These are phyloP conservation scores for Temnothorax ravouxi DNA, from an alignment of 2,888 invertebrate genomes.

Conservation along the genomic window DNA sequence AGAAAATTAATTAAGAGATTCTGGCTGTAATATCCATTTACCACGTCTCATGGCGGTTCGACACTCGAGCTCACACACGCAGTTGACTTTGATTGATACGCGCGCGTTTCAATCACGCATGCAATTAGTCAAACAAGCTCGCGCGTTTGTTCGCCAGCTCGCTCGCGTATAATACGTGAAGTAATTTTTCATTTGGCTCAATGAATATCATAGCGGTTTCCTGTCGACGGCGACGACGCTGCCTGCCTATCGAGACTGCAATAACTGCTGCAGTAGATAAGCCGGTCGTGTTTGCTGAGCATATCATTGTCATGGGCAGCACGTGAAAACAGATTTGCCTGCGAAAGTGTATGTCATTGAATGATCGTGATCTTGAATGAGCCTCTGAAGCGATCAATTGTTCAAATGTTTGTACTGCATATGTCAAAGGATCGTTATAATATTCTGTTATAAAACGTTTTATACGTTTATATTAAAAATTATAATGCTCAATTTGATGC, in stretches of 20 bases:
- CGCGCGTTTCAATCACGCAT: conserved; percentile 50
- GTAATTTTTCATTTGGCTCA: conserved; percentile 55
- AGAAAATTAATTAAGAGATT: conserved; percentile 43
- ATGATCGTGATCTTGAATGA: neutral
- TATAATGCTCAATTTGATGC: neutral
- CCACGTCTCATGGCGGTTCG: conserved; percentile 36
- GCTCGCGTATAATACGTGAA: conserved; percentile 37
- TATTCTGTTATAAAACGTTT: neutral
- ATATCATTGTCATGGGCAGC: conserved; percentile 55
- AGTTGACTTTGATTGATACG: conserved; percentile 49
- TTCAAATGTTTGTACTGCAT: neutral
- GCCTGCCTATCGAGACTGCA: conserved; percentile 24
- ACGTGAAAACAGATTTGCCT: conserved; percentile 51
- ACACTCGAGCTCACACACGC: conserved; percentile 17
- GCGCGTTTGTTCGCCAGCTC: conserved; percentile 20
- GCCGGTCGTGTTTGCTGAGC: conserved; percentile 31
- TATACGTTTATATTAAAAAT: conserved; percentile 4
- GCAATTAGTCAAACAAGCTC: conserved; percentile 44
- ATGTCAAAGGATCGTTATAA: neutral
- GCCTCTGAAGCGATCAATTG: neutral
- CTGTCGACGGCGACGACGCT: conserved; percentile 45
- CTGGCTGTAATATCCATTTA: conserved; percentile 33
- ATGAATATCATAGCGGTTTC: conserved; percentile 45
- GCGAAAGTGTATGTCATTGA: conserved; percentile 21
- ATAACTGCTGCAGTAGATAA: conserved; percentile 56